Base-by-base conservation (phyloP, 2,113 vertebrate species). In the Galemys pyrenaicus region DNA sequence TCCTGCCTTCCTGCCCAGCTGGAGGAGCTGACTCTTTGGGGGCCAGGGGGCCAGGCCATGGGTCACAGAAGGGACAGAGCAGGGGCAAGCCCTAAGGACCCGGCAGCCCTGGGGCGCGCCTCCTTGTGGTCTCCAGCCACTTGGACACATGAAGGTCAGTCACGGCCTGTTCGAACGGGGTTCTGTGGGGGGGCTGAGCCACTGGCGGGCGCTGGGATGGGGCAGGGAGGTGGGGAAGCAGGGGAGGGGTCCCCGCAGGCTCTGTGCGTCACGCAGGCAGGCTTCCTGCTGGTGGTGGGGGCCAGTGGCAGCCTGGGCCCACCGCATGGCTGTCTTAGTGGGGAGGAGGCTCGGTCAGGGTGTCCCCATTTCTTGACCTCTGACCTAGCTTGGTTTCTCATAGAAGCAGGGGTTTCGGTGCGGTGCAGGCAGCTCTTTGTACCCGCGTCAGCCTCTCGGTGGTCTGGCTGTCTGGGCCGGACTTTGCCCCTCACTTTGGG, bases 71-170 rank as follows among this genome's bases (percentile, higher is more conserved):
- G 98, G 99, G 85, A 99, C 96, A 49, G 46, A 7, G 46, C 46
- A 49, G 46, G 46, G 46, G 12, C 54, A 22, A 56, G 19, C 19
- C 5, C 22, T 19, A 56, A 56, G 54, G 46, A 49, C 46, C 46
- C 46, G 46, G 46, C 46, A 3, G 54, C 17, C 22, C 17, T 22
- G 54, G 54, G 22, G 17, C 96, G 99, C 60, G 99, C 98, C 6
- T 98, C 98, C 99, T 99, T 82, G 98, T 99, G 1, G 98, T 99
- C 94, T 99, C 99, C 93, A 99, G 99, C 0, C 99, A 99, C 97
- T 98, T 99, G 58, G 99, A 99, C 98, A 99, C 98, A 17, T 97
- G 98, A 94, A 98, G 99, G 99, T 99, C 97, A 71, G 92, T 0
- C 5, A 20, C 39, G 64, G 8, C 44, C 71, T 4, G 0, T 4